A percentile compares a stretch with the other conserved stretches of the same genome.
These are phyloP conservation scores for Phalacrocorax aristotelis DNA, from an alignment of 2,113 vertebrate genomes.

Conservation along the genomic window DNA sequence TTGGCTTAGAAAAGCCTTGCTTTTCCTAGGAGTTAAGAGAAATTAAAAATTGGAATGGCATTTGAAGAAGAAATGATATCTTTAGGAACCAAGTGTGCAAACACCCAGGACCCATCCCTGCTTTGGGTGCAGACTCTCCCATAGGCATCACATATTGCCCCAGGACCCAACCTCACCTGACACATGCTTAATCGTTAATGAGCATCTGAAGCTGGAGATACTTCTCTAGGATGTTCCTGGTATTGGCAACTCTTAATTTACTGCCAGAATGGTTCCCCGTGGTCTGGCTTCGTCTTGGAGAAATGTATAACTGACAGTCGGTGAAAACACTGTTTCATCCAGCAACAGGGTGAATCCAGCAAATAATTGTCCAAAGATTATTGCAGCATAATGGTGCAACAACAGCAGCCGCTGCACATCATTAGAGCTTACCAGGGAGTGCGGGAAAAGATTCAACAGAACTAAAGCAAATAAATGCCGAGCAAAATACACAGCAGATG, in stretches of 20 bases:
- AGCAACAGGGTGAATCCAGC: background rate
- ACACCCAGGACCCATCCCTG: no score
- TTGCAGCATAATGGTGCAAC: background rate
- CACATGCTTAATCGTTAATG: rapidly evolving
- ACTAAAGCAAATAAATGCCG: background rate
- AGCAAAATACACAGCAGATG: slow-evolving; percentile 15
- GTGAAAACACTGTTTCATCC: background rate
- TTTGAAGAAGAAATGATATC: background rate
- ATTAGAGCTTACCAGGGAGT: background rate
- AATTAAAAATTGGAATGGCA: background rate
- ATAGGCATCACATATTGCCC: no score
- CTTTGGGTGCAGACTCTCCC: background rate
- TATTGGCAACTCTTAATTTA: background rate
- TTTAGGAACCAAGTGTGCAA: background rate
- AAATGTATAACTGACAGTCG: background rate
- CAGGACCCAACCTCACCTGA: background rate
- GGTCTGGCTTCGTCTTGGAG: background rate
- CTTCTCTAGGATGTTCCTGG: background rate
- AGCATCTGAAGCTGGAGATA: background rate
- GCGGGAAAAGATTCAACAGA: background rate
- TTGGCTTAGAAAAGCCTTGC: background rate
- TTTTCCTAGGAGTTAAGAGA: background rate
- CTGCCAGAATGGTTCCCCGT: background rate
- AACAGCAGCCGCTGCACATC: background rate
- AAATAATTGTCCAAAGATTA: slow-evolving; percentile 40